Evolutionary conservation across 2,797 vertebrate genomes (phyloP).

Genomic region (Buceros bicornis): DNA sequence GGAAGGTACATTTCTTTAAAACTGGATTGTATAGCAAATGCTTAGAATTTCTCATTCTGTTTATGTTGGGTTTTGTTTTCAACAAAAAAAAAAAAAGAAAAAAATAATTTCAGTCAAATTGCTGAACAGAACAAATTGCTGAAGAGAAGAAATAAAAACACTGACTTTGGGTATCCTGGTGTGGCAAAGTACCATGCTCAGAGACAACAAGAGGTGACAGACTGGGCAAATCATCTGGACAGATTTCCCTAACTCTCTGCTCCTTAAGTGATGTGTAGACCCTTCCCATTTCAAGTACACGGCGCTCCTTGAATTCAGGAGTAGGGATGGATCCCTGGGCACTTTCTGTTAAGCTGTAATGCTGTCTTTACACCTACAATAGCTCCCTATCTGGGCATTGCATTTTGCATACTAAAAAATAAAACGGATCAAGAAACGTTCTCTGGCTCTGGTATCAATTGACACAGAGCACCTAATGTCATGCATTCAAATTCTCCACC

Average conservation of each 20-base stretch:
- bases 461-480: fast-evolving
- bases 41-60: background rate
- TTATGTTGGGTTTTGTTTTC: background rate
- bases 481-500: background rate
- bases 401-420: background rate
- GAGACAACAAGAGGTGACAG: background rate
- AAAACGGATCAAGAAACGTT: background rate
- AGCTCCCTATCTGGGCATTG: background rate
- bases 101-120: background rate
- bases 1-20: background rate
- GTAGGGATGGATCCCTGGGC: fast-evolving
- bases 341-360: background rate
- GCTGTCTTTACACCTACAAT: background rate
- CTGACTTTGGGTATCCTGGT: background rate
- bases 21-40: background rate
- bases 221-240: background rate
- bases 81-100: background rate
- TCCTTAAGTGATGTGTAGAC: background rate
- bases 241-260: background rate
- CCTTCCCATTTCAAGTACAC: background rate
- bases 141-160: background rate
- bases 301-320: background rate
- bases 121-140: too few species aligned
- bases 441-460: fast-evolving
- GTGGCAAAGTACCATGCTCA: background rate